Base-by-base conservation (phyloP, 2,888 invertebrate genomes). In the Andrena dorsata region DNA sequence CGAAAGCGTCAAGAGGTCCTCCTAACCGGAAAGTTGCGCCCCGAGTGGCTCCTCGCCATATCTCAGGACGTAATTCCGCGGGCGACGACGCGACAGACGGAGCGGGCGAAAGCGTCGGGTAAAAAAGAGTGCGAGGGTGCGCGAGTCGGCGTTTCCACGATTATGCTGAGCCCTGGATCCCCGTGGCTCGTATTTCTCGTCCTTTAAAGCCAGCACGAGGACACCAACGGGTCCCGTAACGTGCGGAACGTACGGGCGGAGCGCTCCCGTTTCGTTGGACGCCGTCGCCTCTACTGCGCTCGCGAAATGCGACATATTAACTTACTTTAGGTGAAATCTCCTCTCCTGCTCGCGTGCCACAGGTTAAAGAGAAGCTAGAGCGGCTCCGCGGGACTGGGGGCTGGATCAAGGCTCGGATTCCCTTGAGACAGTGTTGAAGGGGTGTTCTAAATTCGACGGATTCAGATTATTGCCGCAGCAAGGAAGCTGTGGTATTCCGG, bases 151-250 rank as follows among this genome's bases (percentile, higher is more conserved):
- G 80, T 82, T 84, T 84, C 73, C 76, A 61, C 81, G 86, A 89
- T 90, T 89, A 90, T 82, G 82, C 83, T 78, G 80, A 87, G 76
- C 84, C 65, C 72, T 51, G 79, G 82, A 85, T 81, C 77, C 28
- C 68, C 30, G 47, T 60, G 35, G 61, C 83, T 76, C 87, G 85
- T 85, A 84, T 88, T 83, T 85, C 86, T 83, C 47, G 76, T 72
- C 66, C 77, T 53, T 60, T 74, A 74, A 83, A 85, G 60, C 60
- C 71, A 53, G 49, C 65, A 2, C 23, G 32, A 35, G 26, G 23
- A 26, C 81, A 49, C 23, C 10, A 16, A 60, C 35, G 63, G 32
- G 80, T 7, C 61, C 70, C 71, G 82, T 74, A 51, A 63, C 74
- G 74, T 53, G 74, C 80, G 80, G 73, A 84, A 82, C 80, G 84